These are phyloP conservation scores for Bubo blakistoni DNA, from an alignment of 2,113 vertebrate genomes.

Conservation along the genomic window DNA sequence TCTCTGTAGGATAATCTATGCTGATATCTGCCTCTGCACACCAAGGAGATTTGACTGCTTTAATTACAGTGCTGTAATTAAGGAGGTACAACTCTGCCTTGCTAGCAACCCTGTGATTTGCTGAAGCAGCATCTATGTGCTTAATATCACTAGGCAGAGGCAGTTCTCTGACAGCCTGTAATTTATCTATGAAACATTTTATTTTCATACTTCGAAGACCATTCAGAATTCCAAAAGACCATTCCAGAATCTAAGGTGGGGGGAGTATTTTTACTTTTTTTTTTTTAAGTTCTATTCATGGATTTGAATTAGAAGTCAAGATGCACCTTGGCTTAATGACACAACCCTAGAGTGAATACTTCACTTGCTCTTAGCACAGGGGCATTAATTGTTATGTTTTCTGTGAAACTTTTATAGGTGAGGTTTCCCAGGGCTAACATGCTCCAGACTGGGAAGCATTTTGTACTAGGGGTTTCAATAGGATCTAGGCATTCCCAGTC, in stretches of 20 bases:
- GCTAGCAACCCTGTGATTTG: background rate
- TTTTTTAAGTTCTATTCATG: background rate
- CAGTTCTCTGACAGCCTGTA: background rate
- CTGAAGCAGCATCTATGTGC: background rate
- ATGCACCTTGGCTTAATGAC: background rate
- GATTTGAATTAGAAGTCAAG: background rate
- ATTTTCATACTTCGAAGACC: background rate
- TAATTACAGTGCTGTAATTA: conserved; percentile 37
- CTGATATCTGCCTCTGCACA: background rate
- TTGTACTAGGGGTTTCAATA: background rate
- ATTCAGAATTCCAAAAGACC: background rate
- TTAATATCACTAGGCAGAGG: background rate
- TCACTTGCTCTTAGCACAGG: background rate
- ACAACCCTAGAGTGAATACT: background rate
- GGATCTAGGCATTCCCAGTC: background rate
- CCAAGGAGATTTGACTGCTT: background rate
- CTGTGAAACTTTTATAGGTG: background rate
- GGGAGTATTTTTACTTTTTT: background rate
- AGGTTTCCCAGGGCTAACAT: background rate
- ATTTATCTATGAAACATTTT: background rate
- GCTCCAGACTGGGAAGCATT: background rate
- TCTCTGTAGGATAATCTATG: conserved; percentile 10
- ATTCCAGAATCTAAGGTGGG: background rate
- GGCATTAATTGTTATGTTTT: background rate
- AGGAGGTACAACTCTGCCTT: background rate